Percentiles rank a stretch among this genome's conserved stretches.
These are phyloP conservation scores for Microctonus hyperodae DNA, from an alignment of 2,888 invertebrate species.

Conservation along the genomic window DNA sequence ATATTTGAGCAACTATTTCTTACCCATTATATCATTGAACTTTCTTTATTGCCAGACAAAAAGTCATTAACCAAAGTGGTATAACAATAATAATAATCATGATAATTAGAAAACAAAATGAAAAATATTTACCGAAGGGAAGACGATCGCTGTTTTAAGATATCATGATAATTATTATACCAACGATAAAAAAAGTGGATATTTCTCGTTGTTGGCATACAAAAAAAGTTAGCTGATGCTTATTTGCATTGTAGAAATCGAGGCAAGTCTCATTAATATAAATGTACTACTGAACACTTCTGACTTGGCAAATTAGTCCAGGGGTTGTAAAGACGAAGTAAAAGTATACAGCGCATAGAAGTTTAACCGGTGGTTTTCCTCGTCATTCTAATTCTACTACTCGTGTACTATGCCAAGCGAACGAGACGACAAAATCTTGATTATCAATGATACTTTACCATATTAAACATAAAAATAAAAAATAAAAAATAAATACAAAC, in stretches of 20 bases:
- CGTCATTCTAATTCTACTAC: background rate
- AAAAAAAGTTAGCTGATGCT: slow-evolving; percentile 23
- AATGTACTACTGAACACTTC: slow-evolving; percentile 46
- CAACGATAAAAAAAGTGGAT: background rate
- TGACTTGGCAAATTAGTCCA: slow-evolving; percentile 45
- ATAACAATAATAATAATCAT: no score
- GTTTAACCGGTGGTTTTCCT: no score
- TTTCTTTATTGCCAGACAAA: slow-evolving; percentile 10
- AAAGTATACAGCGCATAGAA: no score
- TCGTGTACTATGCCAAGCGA: background rate
- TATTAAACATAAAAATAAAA: background rate
- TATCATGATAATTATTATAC: slow-evolving; percentile 14
- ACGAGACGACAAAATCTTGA: background rate
- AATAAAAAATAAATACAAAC: no score
- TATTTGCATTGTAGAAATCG: slow-evolving; percentile 30
- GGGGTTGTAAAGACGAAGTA: background rate
- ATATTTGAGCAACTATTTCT: slow-evolving; percentile 19
- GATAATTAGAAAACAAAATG: background rate
- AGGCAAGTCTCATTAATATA: slow-evolving; percentile 46
- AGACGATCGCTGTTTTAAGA: slow-evolving; percentile 17
- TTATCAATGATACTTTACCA: background rate
- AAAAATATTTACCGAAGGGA: background rate
- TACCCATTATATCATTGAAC: background rate
- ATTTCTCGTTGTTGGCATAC: slow-evolving; percentile 11
- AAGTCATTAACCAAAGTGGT: slow-evolving; percentile 22